These are phyloP conservation scores for Neolamprologus hecqui DNA, from an alignment of 2,113 vertebrate species.

Conservation along the genomic window DNA sequence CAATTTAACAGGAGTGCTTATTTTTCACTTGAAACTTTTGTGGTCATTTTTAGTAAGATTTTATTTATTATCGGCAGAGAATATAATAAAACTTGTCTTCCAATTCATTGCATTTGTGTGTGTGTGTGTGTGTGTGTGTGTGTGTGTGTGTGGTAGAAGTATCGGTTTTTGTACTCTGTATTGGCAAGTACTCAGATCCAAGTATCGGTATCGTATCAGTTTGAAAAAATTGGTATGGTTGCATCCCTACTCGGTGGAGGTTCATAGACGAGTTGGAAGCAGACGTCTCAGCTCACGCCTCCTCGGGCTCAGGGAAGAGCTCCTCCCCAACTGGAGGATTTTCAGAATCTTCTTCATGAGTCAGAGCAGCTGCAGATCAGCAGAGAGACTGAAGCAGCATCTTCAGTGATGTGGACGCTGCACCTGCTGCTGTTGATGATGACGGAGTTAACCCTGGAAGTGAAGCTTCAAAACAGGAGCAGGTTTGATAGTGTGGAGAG, in stretches of 20 bases:
- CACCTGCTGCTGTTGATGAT: not conserved
- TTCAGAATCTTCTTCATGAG: not conserved
- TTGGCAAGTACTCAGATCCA: no score
- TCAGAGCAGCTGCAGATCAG: not conserved
- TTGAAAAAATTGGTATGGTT: no score
- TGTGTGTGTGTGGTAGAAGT: no score
- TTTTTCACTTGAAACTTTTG: no score
- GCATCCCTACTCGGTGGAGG: not conserved
- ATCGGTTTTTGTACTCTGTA: no score
- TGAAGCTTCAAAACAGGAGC: not conserved
- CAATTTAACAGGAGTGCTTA: no score
- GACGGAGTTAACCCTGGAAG: not conserved
- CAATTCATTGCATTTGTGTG: no score
- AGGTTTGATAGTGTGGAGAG: not conserved
- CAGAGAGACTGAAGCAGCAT: not conserved
- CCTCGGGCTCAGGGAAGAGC: not conserved
- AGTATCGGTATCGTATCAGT: no score
- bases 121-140: no score
- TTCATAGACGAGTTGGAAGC: not conserved
- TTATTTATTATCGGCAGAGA: no score
- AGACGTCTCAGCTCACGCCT: not conserved
- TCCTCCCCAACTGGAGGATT: not conserved
- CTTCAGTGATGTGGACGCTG: not conserved
- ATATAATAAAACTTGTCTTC: no score
- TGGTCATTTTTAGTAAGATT: no score